Evolutionary conservation across 1,140 invertebrate genomes (phyloP).

Genomic region (Pemphigus obesinymphae): DNA sequence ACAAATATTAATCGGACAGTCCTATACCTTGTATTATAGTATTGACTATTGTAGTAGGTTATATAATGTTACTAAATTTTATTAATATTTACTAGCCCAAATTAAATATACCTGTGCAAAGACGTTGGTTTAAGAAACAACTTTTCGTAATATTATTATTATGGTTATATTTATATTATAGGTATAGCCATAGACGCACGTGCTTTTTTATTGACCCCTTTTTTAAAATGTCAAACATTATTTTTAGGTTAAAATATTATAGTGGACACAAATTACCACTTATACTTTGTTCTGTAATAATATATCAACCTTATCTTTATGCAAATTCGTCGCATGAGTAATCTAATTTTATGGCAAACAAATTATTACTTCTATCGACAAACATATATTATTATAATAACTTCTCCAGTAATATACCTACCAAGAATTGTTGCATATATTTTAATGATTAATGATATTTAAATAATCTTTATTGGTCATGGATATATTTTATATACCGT

Average conservation of each 20-base stretch:
- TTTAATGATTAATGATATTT: neutral
- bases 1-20: too few species aligned
- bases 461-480: too few species aligned
- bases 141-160: too few species aligned
- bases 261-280: constrained; percentile 1
- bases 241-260: neutral
- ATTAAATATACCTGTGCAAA: too few species aligned
- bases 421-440: neutral
- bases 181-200: too few species aligned
- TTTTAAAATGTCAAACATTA: constrained; percentile 4
- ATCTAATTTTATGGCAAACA: constrained; percentile 27
- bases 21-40: too few species aligned
- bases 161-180: too few species aligned
- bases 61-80: too few species aligned
- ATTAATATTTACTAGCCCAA: too few species aligned
- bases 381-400: neutral
- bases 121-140: too few species aligned
- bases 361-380: constrained; percentile 22
- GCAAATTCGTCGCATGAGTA: constrained; percentile 1
- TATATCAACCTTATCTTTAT: constrained; percentile 15
- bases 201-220: neutral
- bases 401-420: neutral
- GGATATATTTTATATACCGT: too few species aligned
- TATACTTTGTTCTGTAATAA: neutral
- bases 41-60: too few species aligned